A percentile compares a stretch with the other conserved stretches of the same genome.
phyloP scores from a whole-genome alignment of 1,140 invertebrate genomes.

The Drosophila orosa region DNA sequence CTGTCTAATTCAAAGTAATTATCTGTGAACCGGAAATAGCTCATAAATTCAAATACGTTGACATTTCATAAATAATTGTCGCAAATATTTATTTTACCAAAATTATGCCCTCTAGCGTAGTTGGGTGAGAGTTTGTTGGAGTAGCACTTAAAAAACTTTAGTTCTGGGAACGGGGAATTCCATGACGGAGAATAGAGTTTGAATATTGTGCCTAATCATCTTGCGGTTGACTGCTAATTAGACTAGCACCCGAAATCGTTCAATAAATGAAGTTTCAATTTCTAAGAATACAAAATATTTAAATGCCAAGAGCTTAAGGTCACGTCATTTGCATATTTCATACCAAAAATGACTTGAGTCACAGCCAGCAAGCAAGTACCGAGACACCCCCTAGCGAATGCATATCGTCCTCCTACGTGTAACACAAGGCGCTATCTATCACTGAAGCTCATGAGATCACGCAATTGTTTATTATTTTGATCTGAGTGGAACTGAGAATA shows the following conservation, averaged over 20 bases:
- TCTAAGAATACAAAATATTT: constrained; percentile 4
- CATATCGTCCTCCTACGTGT: constrained; percentile 1
- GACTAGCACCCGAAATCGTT: constrained; percentile 5
- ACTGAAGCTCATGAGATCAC: constrained; percentile 52
- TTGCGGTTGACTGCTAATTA: constrained; percentile 46
- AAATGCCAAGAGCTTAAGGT: constrained; percentile 32
- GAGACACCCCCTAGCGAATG: constrained; percentile 28
- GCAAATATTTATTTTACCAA: not conserved
- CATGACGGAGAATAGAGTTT: constrained; percentile 2
- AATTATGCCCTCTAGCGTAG: not conserved
- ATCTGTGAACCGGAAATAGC: not conserved
- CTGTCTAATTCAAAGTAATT: not conserved
- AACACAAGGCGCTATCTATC: constrained; percentile 15
- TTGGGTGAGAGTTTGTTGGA: not conserved
- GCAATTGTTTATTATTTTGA: constrained; percentile 50
- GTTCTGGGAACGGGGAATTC: constrained; percentile 15
- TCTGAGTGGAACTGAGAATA: constrained; percentile 45
- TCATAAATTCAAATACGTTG: not conserved
- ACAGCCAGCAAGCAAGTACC: constrained; percentile 23
- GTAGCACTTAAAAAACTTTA: not conserved
- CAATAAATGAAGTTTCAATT: constrained; percentile 4
- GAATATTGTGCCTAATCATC: constrained; percentile 10
- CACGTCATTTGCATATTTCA: constrained; percentile 53
- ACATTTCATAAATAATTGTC: not conserved
- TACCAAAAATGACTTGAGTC: constrained; percentile 63